These are phyloP conservation scores for Cacoxenus indagator DNA, from an alignment of 2,888 invertebrate species.

Conservation along the genomic window DNA sequence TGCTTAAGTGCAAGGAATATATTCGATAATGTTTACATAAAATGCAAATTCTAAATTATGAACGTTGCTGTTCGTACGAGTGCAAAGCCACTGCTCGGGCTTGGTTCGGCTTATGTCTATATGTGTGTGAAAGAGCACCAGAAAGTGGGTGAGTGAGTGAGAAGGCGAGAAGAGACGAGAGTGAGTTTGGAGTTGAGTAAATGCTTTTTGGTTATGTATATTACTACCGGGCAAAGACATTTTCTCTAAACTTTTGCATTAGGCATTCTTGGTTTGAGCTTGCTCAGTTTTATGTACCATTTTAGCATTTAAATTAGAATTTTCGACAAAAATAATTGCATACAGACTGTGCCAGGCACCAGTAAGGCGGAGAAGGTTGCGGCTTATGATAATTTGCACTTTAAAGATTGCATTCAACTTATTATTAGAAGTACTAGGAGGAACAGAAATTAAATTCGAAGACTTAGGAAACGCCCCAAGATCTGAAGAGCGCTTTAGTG, in stretches of 20 bases:
- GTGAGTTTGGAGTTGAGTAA: too few species aligned
- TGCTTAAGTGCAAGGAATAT: constrained; percentile 59
- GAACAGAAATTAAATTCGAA: background rate
- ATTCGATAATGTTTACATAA: constrained; percentile 57
- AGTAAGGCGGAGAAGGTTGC: background rate
- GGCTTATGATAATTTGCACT: background rate
- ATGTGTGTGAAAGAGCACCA: background rate
- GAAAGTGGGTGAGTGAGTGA: background rate
- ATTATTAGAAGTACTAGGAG: background rate
- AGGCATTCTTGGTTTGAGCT: background rate
- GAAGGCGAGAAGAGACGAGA: background rate
- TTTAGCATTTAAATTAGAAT: constrained; percentile 16
- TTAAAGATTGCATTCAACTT: background rate
- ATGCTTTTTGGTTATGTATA: constrained; percentile 3
- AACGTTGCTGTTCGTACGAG: constrained; percentile 19
- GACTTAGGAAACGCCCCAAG: background rate
- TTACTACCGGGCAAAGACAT: constrained; percentile 12
- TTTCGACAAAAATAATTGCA: constrained; percentile 21
- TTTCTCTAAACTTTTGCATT: constrained; percentile 11
- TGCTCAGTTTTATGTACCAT: background rate
- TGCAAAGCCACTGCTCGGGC: constrained; percentile 6
- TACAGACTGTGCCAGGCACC: background rate
- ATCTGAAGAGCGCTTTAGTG: too few species aligned
- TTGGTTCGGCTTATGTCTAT: background rate
- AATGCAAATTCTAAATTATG: constrained; percentile 66